phyloP scores from a whole-genome alignment of 1,140 invertebrate species.

The Streblospio benedicti region DNA sequence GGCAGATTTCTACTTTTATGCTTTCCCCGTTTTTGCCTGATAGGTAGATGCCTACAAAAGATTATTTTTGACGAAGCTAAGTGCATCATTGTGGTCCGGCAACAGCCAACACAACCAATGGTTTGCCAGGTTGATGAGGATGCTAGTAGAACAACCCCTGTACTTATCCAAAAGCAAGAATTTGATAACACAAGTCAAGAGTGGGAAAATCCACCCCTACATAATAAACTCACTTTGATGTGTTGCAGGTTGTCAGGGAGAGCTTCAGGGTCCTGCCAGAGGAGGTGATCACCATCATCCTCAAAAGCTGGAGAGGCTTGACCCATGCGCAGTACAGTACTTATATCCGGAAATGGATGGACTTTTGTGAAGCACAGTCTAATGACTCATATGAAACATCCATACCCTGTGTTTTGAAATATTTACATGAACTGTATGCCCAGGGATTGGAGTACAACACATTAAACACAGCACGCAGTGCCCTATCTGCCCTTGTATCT shows the following conservation, averaged over 20 bases:
- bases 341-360: background rate
- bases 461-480: constrained; percentile 3
- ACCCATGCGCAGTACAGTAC: background rate
- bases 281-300: background rate
- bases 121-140: background rate
- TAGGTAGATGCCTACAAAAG: constrained; percentile 9
- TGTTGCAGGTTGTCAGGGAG: too few relatives aligned
- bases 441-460: background rate
- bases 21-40: constrained; percentile 20
- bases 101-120: constrained; percentile 18
- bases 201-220: background rate
- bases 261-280: too few relatives aligned
- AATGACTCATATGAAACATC: background rate
- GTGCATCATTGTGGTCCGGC: constrained; percentile 11
- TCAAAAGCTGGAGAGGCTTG: background rate
- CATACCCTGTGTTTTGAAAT: background rate
- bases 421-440: background rate
- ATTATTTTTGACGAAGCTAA: constrained; percentile 10
- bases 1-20: constrained; percentile 6
- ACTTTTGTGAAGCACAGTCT: background rate
- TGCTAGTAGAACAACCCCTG: background rate
- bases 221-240: background rate
- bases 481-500: background rate
- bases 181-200: background rate
- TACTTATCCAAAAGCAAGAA: background rate